A percentile compares a stretch with the other conserved stretches of the same genome.
Conservation (phyloP, 2,797 vertebrate species). For the Rallus crepitans region DNA sequence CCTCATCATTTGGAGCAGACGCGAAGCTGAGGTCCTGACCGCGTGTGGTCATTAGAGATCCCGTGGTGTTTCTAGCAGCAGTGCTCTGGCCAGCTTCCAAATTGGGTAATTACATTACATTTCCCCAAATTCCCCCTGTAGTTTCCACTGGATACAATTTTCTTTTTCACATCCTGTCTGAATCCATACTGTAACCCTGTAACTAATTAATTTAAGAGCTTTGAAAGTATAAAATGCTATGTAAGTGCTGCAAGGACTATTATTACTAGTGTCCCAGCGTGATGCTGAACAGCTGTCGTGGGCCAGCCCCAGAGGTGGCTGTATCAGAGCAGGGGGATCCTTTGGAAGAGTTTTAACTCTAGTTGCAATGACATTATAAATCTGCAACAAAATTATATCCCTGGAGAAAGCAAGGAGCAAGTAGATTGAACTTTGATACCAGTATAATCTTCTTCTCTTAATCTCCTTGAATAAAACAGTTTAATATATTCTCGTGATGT, state of each 20-base stretch:
- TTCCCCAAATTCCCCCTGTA: constrained; percentile 29
- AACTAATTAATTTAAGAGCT: constrained; percentile 59
- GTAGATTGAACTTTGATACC: neutral
- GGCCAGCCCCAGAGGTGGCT: neutral
- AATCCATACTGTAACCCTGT: constrained; percentile 12
- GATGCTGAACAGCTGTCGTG: constrained; percentile 18
- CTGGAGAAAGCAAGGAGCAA: neutral
- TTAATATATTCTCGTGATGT: neutral
- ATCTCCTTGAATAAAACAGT: neutral
- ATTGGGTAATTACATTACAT: neutral
- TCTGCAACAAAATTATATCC: neutral
- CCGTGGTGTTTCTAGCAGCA: neutral
- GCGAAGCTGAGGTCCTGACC: neutral
- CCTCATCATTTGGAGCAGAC: neutral
- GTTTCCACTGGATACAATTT: constrained; percentile 26
- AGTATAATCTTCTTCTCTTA: neutral
- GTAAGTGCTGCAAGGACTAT: constrained; percentile 18
- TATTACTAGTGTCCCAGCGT: neutral
- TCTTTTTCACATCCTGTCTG: constrained; percentile 23
- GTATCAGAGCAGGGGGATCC: neutral
- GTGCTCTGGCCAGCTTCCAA: constrained; percentile 21
- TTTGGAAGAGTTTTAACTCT: neutral
- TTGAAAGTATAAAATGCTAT: constrained; percentile 33
- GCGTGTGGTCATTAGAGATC: neutral
- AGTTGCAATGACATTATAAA: neutral